A percentile compares a stretch with the other conserved stretches of the same genome.
Conservation (phyloP, 2,888 invertebrate species). For the Parochlus steinenii region DNA sequence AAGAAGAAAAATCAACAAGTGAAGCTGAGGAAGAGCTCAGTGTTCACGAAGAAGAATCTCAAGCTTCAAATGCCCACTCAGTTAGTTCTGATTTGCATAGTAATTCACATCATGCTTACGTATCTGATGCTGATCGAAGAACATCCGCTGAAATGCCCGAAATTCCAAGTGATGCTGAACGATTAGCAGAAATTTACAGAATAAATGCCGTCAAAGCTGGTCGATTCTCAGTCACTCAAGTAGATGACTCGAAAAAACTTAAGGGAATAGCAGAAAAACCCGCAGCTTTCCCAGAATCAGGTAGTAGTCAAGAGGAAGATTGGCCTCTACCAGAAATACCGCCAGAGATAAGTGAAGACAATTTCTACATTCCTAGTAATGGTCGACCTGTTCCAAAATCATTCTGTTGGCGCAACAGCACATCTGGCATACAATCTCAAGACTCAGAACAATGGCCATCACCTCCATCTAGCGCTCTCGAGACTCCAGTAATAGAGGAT, state of each 20-base stretch:
- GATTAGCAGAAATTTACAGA: slow-evolving; percentile 40
- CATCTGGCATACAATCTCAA: slow-evolving; percentile 34
- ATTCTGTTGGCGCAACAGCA: slow-evolving; percentile 29
- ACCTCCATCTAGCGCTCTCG: slow-evolving; percentile 53
- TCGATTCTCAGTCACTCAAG: slow-evolving; percentile 29
- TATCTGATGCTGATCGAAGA: slow-evolving; percentile 61
- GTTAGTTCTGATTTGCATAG: slow-evolving; percentile 71
- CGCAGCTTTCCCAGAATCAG: slow-evolving; percentile 32
- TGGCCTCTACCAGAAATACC: slow-evolving; percentile 62
- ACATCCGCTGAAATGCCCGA: slow-evolving; percentile 76
- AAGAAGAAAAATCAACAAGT: slow-evolving; percentile 68
- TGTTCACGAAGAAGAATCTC: slow-evolving; percentile 66
- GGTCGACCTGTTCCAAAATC: slow-evolving; percentile 26
- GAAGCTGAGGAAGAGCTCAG: slow-evolving; percentile 73
- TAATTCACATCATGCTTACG: slow-evolving; percentile 53
- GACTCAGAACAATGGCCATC: slow-evolving; percentile 71
- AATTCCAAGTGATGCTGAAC: slow-evolving; percentile 53
- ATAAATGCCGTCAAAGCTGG: slow-evolving; percentile 26
- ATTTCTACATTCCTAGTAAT: not conserved
- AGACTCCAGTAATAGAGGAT: slow-evolving; percentile 55
- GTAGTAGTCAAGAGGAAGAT: slow-evolving; percentile 59
- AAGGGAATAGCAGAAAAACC: slow-evolving; percentile 26
- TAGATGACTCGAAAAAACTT: slow-evolving; percentile 22
- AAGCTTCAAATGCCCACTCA: slow-evolving; percentile 57
- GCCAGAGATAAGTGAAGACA: slow-evolving; percentile 18